phyloP scores from a whole-genome alignment of 2,797 vertebrate genomes.

The Neopelma chrysocephalum region DNA sequence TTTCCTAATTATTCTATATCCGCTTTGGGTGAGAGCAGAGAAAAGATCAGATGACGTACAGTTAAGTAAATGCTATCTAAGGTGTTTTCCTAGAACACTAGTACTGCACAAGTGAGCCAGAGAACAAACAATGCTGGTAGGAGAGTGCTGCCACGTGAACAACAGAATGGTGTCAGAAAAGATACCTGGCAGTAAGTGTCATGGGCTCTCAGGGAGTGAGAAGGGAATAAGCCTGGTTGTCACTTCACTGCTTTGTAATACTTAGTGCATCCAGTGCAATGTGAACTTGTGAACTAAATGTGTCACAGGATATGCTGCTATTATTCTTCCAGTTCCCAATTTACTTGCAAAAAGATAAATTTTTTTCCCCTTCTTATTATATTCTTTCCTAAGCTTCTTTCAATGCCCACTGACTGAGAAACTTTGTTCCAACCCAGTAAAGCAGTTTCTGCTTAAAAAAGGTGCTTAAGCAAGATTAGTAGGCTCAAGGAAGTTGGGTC shows the following conservation, averaged over 20 bases:
- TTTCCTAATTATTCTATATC: not conserved
- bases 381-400: not conserved
- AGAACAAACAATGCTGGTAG: not conserved
- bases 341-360: not conserved
- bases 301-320: not conserved
- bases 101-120: not conserved
- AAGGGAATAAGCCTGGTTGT: not conserved
- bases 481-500: not conserved
- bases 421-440: not conserved
- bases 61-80: not conserved
- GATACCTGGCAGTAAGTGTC: not conserved
- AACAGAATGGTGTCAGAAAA: not conserved
- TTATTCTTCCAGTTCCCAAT: not conserved
- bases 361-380: not conserved
- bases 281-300: not conserved
- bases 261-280: accelerated
- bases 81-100: not conserved
- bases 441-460: not conserved
- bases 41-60: not conserved
- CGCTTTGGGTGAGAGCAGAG: not conserved
- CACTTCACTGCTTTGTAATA: not conserved
- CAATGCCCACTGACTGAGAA: not conserved
- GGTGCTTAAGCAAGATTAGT: not conserved
- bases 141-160: not conserved
- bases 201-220: not conserved